These are phyloP conservation scores for Tenodera sinensis DNA, from an alignment of 2,888 invertebrate species.

Conservation along the genomic window DNA sequence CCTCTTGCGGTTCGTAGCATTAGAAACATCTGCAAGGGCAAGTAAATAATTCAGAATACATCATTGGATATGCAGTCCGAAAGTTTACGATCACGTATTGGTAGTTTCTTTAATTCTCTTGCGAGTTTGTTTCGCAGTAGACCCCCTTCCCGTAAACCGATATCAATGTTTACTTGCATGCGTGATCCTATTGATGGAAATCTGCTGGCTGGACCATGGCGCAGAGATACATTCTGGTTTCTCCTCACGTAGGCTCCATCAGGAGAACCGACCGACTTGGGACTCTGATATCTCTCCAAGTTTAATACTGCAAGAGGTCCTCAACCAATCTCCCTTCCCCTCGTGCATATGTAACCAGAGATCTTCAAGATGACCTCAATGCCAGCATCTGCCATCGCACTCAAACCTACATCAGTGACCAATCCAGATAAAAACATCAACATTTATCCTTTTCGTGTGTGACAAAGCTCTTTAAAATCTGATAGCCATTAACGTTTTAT, in stretches of 20 bases:
- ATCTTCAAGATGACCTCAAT: background rate
- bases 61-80: too few species aligned
- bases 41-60: too few species aligned
- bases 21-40: too few species aligned
- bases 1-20: too few species aligned
- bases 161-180: background rate
- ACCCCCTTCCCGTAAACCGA: too few species aligned
- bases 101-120: background rate
- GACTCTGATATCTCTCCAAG: background rate
- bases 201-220: background rate
- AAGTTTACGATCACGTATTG: background rate
- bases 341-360: background rate
- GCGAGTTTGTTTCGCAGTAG: background rate
- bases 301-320: background rate
- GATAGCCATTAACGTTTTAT: too few species aligned
- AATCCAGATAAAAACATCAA: too few species aligned
- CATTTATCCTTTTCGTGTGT: too few species aligned
- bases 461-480: too few species aligned
- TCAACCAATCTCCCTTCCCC: background rate
- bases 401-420: background rate
- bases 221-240: background rate
- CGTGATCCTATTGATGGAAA: background rate
- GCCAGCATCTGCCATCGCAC: background rate
- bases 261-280: background rate
- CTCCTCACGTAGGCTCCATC: background rate